Evolutionary conservation across 2,888 invertebrate species (phyloP).

Genomic region (Eupithecia exiguata): DNA sequence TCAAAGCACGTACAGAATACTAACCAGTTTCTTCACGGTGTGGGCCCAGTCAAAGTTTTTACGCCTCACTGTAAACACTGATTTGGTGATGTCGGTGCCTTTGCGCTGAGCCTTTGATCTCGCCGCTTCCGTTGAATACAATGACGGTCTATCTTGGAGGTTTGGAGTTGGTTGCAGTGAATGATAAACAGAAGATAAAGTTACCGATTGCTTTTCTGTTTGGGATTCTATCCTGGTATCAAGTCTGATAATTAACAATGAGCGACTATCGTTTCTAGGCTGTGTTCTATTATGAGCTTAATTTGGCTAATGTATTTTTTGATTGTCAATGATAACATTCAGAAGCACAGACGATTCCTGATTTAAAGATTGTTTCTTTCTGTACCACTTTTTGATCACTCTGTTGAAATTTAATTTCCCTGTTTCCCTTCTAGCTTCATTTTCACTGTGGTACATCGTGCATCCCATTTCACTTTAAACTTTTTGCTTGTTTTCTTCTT

Average conservation of each 20-base stretch:
- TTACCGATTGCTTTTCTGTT: conserved; percentile 22
- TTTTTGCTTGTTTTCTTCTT: conserved; percentile 52
- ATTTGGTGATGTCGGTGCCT: conserved; percentile 64
- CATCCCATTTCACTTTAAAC: conserved; percentile 44
- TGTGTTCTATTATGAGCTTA: conserved; percentile 14
- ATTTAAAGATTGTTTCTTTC: not conserved
- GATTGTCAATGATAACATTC: not conserved
- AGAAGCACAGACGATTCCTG: not conserved
- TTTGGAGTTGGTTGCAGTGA: conserved; percentile 44
- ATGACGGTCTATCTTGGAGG: conserved; percentile 63
- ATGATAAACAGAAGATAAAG: conserved; percentile 51
- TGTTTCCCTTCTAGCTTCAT: conserved; percentile 23
- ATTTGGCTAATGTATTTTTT: not conserved
- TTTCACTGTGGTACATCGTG: conserved; percentile 34
- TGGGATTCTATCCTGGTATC: conserved; percentile 5
- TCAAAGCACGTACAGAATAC: conserved; percentile 53
- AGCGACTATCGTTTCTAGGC: conserved; percentile 5
- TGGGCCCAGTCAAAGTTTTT: conserved; percentile 71
- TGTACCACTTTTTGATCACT: not conserved
- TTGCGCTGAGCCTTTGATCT: conserved; percentile 67
- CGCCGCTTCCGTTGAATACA: conserved; percentile 76
- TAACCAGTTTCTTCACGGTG: conserved; percentile 49
- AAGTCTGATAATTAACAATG: conserved; percentile 12
- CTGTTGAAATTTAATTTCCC: not conserved
- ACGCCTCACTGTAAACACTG: conserved; percentile 70